These are phyloP conservation scores for Noturus placidus DNA, from an alignment of 2,113 vertebrate species.

Conservation along the genomic window DNA sequence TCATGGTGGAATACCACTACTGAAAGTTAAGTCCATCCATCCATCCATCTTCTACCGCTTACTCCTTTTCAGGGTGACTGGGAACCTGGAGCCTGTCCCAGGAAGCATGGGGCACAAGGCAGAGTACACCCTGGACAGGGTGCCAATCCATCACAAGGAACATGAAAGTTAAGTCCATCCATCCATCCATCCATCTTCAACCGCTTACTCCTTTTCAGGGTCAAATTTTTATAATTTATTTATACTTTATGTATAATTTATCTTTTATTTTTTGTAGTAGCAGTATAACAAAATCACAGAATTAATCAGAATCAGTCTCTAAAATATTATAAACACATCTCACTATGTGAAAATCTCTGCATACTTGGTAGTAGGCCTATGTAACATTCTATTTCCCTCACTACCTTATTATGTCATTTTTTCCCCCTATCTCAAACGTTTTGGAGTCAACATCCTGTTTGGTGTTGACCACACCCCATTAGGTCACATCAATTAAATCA, in stretches of 20 bases:
- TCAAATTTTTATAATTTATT: neutral
- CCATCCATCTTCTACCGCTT: too few relatives aligned
- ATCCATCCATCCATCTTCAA: too few relatives aligned
- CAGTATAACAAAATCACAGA: neutral
- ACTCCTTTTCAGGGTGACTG: too few relatives aligned
- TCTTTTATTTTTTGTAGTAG: neutral
- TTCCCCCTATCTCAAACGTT: neutral
- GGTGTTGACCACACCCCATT: neutral
- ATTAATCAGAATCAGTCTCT: neutral
- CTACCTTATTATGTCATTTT: neutral
- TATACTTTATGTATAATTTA: neutral
- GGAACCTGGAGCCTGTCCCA: too few relatives aligned
- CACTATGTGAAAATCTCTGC: neutral
- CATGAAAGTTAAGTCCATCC: too few relatives aligned
- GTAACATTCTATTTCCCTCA: neutral
- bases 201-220: too few relatives aligned
- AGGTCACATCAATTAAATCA: neutral
- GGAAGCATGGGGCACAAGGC: too few relatives aligned
- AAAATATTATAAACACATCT: neutral
- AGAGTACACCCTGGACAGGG: too few relatives aligned
- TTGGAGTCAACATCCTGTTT: neutral
- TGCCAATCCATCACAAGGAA: too few relatives aligned
- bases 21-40: too few relatives aligned
- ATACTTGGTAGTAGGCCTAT: neutral
- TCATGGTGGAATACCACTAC: neutral